Evolutionary conservation across 1,140 invertebrate genomes (phyloP).

Genomic region (Pomacea maculata): DNA sequence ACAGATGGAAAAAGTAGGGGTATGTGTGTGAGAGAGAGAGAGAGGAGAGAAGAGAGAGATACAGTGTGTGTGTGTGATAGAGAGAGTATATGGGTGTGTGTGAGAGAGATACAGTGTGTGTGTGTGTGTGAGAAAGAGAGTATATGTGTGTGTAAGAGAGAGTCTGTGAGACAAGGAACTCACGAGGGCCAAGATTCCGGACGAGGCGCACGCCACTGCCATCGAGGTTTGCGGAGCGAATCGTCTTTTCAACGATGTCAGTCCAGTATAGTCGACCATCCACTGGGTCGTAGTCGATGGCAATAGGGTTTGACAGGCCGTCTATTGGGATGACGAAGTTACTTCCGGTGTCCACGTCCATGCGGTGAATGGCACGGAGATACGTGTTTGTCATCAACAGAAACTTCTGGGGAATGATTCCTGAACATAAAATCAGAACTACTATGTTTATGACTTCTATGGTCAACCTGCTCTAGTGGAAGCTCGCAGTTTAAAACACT

Average conservation of each 20-base stretch:
- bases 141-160: too few species aligned
- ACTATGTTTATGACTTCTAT: neutral
- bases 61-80: too few species aligned
- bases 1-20: too few species aligned
- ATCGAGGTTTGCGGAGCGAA: neutral
- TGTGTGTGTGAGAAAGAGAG: too few species aligned
- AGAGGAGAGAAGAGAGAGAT: too few species aligned
- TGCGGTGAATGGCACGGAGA: neutral
- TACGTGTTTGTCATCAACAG: neutral
- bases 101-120: too few species aligned
- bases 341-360: neutral
- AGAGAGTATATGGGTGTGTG: too few species aligned
- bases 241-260: neutral
- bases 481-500: neutral
- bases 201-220: neutral
- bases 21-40: too few species aligned
- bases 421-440: neutral
- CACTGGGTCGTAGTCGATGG: conserved; percentile 4
- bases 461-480: neutral
- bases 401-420: neutral
- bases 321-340: neutral
- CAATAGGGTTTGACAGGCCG: neutral
- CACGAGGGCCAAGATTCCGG: neutral
- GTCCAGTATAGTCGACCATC: conserved; percentile 5
- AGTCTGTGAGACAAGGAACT: neutral